phyloP scores from a whole-genome alignment of 2,888 invertebrate genomes.

The Cryptocheilus praepositus region DNA sequence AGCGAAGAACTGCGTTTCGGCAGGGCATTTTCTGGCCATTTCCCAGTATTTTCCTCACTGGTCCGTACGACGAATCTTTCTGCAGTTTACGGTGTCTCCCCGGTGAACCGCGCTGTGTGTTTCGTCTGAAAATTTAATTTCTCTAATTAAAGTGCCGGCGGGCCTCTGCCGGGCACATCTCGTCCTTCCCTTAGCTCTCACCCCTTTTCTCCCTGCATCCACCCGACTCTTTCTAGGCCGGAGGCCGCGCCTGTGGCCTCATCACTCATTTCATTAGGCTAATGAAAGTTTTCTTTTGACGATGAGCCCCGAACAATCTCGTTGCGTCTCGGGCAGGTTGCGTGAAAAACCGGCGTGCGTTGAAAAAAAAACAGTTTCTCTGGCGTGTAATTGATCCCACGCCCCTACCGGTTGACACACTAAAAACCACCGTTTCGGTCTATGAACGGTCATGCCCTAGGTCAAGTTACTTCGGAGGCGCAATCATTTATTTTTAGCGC shows the following conservation, averaged over 20 bases:
- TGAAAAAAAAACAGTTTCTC: background rate
- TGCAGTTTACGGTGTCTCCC: constrained; percentile 10
- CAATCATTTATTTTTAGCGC: too few species aligned
- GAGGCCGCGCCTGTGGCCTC: constrained; percentile 47
- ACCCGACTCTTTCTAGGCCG: constrained; percentile 32
- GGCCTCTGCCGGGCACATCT: constrained; percentile 16
- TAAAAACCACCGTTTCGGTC: too few species aligned
- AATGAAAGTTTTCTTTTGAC: constrained; percentile 63
- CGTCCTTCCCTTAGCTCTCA: constrained; percentile 19
- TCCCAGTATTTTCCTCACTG: background rate
- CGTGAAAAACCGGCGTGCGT: background rate
- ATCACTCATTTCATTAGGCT: constrained; percentile 65
- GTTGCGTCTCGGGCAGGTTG: background rate
- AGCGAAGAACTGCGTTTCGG: too few species aligned
- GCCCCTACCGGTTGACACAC: background rate
- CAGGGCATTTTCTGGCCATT: too few species aligned
- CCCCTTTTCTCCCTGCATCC: constrained; percentile 25
- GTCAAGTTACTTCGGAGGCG: too few species aligned
- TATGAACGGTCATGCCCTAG: too few species aligned
- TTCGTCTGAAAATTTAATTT: constrained; percentile 66
- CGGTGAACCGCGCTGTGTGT: constrained; percentile 34
- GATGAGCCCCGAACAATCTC: constrained; percentile 49
- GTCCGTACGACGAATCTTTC: constrained; percentile 8
- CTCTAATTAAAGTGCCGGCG: constrained; percentile 63
- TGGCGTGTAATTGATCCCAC: background rate